phyloP scores from a whole-genome alignment of 2,888 invertebrate species.

The Acleris laterana region DNA sequence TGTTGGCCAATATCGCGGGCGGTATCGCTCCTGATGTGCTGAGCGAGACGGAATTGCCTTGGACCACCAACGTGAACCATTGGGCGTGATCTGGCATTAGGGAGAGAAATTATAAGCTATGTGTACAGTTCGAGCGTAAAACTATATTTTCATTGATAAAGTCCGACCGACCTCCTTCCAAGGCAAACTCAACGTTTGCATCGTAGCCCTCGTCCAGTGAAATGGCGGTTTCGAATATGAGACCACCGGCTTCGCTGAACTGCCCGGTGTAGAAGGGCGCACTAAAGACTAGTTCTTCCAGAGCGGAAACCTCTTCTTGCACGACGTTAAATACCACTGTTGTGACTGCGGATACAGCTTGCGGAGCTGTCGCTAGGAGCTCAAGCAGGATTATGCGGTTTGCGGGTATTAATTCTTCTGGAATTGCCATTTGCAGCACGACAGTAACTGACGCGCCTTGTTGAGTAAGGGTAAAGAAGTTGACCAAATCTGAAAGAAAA shows the following conservation, averaged over 20 bases:
- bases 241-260: conserved; percentile 41
- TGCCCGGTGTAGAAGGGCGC: conserved; percentile 49
- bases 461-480: conserved; percentile 9
- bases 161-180: conserved; percentile 47
- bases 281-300: conserved; percentile 40
- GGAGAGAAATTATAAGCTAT: not conserved
- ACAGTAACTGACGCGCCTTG: conserved; percentile 21
- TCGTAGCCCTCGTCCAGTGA: conserved; percentile 45
- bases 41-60: conserved; percentile 41
- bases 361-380: conserved; percentile 47
- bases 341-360: conserved; percentile 45
- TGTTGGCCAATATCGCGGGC: conserved; percentile 44
- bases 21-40: conserved; percentile 43
- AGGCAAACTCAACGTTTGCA: conserved; percentile 44
- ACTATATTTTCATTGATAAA: not conserved
- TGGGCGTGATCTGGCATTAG: conserved; percentile 42
- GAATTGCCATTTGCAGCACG: conserved; percentile 10
- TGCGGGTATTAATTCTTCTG: conserved; percentile 17
- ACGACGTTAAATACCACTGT: conserved; percentile 47
- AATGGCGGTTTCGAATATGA: conserved; percentile 42
- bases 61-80: conserved; percentile 42
- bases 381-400: conserved; percentile 38
- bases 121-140: not conserved
- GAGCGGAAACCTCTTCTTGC: conserved; percentile 16
- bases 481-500: conserved; percentile 20